These are phyloP conservation scores for Melanophora roralis DNA, from an alignment of 2,888 invertebrate genomes.

Conservation along the genomic window DNA sequence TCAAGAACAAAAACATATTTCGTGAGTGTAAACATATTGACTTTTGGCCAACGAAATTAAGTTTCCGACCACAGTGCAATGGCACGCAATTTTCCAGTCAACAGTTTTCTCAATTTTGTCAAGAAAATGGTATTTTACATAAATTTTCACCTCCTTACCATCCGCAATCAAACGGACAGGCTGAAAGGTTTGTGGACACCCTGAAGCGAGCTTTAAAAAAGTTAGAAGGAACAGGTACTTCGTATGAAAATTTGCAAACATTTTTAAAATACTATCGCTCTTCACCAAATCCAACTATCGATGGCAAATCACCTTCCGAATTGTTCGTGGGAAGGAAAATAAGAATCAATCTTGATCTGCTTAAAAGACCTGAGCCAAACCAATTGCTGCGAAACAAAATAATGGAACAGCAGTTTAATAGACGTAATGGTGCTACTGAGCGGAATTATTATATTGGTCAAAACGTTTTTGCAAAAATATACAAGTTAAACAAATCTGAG, in stretches of 20 bases:
- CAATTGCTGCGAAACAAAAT: not conserved
- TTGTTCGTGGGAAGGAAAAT: conserved; percentile 31
- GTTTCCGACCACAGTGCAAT: too few species aligned
- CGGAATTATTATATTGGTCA: not conserved
- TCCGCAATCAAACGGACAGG: conserved; percentile 21
- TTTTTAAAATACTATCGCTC: conserved; percentile 11
- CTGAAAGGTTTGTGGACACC: conserved; percentile 24
- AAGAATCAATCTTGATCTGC: conserved; percentile 11
- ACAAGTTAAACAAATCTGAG: conserved; percentile 1
- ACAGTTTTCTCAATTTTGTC: conserved; percentile 14
- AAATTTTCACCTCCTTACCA: conserved; percentile 25
- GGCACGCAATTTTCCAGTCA: conserved; percentile 37
- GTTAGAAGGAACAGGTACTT: not conserved
- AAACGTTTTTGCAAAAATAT: conserved; percentile 21
- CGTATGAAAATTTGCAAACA: conserved; percentile 16
- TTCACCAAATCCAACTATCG: not conserved
- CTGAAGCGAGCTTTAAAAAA: conserved; percentile 31
- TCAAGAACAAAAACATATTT: too few species aligned
- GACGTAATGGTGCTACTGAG: not conserved
- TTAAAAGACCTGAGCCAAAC: not conserved
- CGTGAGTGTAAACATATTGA: too few species aligned
- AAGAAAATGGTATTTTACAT: conserved; percentile 16
- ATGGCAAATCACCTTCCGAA: conserved; percentile 20
- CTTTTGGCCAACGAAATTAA: too few species aligned
- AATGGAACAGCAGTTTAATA: conserved; percentile 3